A percentile compares a stretch with the other conserved stretches of the same genome.
Evolutionary conservation across 2,113 vertebrate species (phyloP).

Genomic region (Esox niger): DNA sequence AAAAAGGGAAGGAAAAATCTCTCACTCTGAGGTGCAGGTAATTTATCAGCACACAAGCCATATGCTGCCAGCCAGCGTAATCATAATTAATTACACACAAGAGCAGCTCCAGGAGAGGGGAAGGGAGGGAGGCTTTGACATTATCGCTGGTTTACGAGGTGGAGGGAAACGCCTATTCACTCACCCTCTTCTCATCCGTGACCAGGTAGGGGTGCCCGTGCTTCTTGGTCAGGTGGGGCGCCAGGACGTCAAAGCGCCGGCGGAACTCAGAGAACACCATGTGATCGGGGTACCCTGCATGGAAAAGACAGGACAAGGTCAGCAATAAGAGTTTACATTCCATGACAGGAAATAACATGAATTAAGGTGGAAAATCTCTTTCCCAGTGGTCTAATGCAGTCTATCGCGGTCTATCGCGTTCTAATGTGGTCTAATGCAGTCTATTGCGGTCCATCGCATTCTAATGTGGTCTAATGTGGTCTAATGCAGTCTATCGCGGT

Average conservation of each 20-base stretch:
- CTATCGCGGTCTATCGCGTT: too few species aligned
- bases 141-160: not conserved
- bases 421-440: too few species aligned
- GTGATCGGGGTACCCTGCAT: conserved; percentile 91
- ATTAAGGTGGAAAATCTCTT: not conserved
- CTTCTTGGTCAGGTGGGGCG: conserved; percentile 94
- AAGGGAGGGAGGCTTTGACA: conserved; percentile 7
- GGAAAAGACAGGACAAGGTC: not conserved
- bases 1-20: conserved; percentile 14
- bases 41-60: conserved; percentile 65
- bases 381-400: not conserved
- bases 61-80: conserved; percentile 56
- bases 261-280: conserved; percentile 98
- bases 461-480: too few species aligned
- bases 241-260: conserved; percentile 89
- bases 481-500: too few species aligned
- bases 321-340: not conserved
- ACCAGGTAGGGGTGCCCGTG: conserved; percentile 92
- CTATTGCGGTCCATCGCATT: too few species aligned
- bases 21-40: conserved; percentile 33
- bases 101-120: conserved; percentile 42
- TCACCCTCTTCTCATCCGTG: conserved; percentile 88
- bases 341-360: too few species aligned
- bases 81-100: conserved; percentile 73
- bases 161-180: conserved; percentile 21